phyloP scores from a whole-genome alignment of 1,140 invertebrate species.

The Drosophila kepulauana region DNA sequence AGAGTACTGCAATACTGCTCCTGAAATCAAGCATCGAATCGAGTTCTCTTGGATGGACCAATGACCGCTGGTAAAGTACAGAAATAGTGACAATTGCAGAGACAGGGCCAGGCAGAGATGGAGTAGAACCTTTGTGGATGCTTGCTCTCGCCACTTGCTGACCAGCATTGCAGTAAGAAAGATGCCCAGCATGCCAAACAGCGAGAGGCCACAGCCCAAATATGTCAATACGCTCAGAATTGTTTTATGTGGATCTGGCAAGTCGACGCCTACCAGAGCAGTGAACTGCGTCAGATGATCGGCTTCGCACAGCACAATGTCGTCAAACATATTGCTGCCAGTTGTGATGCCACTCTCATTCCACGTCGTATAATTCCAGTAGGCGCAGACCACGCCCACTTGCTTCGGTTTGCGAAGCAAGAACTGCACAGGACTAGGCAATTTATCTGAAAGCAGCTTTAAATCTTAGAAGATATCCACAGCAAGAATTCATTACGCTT shows the following conservation, averaged over 20 bases:
- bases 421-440: conserved; percentile 58
- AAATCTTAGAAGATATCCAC: too few relatives aligned
- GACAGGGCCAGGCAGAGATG: conserved; percentile 87
- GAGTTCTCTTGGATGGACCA: conserved; percentile 40
- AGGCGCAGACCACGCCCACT: conserved; percentile 60
- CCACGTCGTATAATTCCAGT: conserved; percentile 80
- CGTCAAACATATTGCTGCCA: neutral
- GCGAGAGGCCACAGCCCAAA: conserved; percentile 86
- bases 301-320: conserved; percentile 85
- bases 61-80: conserved; percentile 54
- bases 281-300: conserved; percentile 88
- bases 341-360: conserved; percentile 59
- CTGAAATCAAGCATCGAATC: conserved; percentile 85
- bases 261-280: conserved; percentile 85
- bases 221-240: conserved; percentile 87
- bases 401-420: conserved; percentile 48
- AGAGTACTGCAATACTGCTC: conserved; percentile 87
- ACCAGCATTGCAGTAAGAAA: conserved; percentile 87
- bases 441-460: neutral
- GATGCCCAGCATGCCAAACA: conserved; percentile 87
- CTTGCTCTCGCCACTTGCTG: conserved; percentile 87
- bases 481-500: neutral
- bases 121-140: conserved; percentile 88
- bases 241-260: conserved; percentile 69
- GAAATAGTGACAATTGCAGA: conserved; percentile 87